Evolutionary conservation across 2,797 vertebrate genomes (phyloP).

Genomic region (Orestias chungarensis): DNA sequence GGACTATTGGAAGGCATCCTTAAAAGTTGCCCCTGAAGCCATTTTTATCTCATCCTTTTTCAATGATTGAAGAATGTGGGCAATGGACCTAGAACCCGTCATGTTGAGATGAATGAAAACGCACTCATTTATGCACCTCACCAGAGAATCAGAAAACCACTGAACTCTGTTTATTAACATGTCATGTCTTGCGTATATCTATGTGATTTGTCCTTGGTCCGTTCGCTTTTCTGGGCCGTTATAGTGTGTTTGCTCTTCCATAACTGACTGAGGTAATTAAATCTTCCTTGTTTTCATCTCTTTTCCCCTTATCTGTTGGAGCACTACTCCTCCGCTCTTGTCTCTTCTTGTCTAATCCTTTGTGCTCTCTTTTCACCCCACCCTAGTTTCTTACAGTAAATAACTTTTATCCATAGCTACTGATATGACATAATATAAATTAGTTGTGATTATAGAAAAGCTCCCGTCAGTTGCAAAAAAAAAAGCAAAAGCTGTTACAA

Average conservation of each 20-base stretch:
- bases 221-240: conserved; percentile 22
- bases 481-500: not conserved
- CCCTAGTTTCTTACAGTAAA: conserved; percentile 16
- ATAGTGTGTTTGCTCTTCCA: conserved; percentile 32
- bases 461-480: not conserved
- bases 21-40: not conserved
- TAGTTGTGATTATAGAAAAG: not conserved
- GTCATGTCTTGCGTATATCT: conserved; percentile 1
- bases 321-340: conserved; percentile 59
- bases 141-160: not conserved
- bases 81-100: not conserved
- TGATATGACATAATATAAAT: conserved; percentile 48
- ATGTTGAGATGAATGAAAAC: not conserved
- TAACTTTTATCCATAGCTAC: conserved; percentile 38
- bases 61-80: not conserved
- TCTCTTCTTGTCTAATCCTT: conserved; percentile 52
- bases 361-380: conserved; percentile 42
- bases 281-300: conserved; percentile 33
- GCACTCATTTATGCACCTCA: not conserved
- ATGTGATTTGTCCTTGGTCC: conserved; percentile 9
- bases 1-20: not conserved
- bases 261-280: conserved; percentile 49
- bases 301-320: conserved; percentile 35
- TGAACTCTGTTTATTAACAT: not conserved
- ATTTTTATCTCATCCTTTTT: not conserved